Percentiles rank a stretch among this genome's conserved stretches.
Evolutionary conservation across 2,888 invertebrate genomes (phyloP).

Genomic region (Melikaiella ostensackeni): DNA sequence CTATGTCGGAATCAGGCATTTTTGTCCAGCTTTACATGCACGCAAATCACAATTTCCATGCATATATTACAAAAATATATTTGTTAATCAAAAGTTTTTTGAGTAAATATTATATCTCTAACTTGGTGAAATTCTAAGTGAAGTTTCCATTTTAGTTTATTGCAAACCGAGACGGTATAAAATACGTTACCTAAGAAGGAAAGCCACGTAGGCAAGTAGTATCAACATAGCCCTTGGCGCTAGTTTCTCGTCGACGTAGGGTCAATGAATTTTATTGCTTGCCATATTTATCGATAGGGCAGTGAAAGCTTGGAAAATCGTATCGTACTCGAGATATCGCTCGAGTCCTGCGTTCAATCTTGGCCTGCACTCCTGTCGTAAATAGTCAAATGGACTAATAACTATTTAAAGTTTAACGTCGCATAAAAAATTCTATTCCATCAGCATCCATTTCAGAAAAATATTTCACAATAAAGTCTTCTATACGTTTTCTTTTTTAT

Average conservation of each 20-base stretch:
- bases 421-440: not conserved
- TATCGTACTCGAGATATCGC: constrained; percentile 15
- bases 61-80: too few species aligned
- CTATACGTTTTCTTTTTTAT: not conserved
- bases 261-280: constrained; percentile 33
- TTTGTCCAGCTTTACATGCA: too few species aligned
- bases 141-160: constrained; percentile 1
- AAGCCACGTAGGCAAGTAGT: constrained; percentile 31
- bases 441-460: not conserved
- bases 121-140: not conserved
- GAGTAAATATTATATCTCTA: not conserved
- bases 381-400: not conserved
- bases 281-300: constrained; percentile 22
- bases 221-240: constrained; percentile 24
- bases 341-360: not conserved
- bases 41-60: too few species aligned
- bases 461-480: not conserved
- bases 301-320: constrained; percentile 9
- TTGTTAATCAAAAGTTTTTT: not conserved
- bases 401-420: not conserved
- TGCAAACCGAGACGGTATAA: constrained; percentile 8
- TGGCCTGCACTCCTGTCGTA: not conserved
- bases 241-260: constrained; percentile 5
- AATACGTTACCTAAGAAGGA: not conserved
- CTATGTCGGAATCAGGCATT: too few species aligned